Conservation (phyloP, 2,888 invertebrate genomes). For the Synanthedon vespiformis region DNA sequence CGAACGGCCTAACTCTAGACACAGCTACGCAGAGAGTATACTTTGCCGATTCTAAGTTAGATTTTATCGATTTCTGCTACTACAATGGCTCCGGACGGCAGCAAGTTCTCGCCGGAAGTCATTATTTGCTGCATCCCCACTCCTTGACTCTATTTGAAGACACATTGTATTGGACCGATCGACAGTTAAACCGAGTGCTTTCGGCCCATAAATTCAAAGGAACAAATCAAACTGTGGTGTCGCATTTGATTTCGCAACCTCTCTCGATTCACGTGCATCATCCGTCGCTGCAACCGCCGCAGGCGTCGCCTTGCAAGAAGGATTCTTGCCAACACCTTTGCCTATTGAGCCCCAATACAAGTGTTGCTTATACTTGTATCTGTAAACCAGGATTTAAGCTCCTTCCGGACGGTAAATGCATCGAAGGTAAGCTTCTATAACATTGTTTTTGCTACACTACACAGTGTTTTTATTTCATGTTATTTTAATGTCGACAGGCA, state of each 20-base stretch:
- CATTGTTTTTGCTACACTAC: slow-evolving; percentile 4
- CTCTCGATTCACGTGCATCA: slow-evolving; percentile 96
- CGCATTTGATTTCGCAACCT: slow-evolving; percentile 94
- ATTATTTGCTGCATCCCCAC: slow-evolving; percentile 95
- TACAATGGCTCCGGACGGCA: slow-evolving; percentile 94
- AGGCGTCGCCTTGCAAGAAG: slow-evolving; percentile 79
- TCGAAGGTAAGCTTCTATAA: slow-evolving; percentile 59
- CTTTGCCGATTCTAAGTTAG: slow-evolving; percentile 96
- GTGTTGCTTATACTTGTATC: slow-evolving; percentile 84
- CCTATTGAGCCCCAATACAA: slow-evolving; percentile 82
- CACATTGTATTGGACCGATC: slow-evolving; percentile 95
- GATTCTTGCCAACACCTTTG: slow-evolving; percentile 88
- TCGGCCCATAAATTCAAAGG: slow-evolving; percentile 95
- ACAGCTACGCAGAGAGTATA: slow-evolving; percentile 93
- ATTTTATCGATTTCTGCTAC: slow-evolving; percentile 97
- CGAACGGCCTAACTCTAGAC: slow-evolving; percentile 96
- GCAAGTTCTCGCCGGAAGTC: slow-evolving; percentile 88
- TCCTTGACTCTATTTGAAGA: slow-evolving; percentile 96
- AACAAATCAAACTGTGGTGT: slow-evolving; percentile 91
- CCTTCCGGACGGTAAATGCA: slow-evolving; percentile 76
- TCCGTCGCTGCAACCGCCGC: slow-evolving; percentile 89
- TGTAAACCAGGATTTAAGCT: slow-evolving; percentile 90
- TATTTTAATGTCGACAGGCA: neutral
- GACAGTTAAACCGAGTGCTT: slow-evolving; percentile 89
- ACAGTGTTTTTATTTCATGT: neutral